A percentile compares a stretch with the other conserved stretches of the same genome.
Evolutionary conservation across 2,797 vertebrate genomes (phyloP).

Genomic region (Buceros bicornis): DNA sequence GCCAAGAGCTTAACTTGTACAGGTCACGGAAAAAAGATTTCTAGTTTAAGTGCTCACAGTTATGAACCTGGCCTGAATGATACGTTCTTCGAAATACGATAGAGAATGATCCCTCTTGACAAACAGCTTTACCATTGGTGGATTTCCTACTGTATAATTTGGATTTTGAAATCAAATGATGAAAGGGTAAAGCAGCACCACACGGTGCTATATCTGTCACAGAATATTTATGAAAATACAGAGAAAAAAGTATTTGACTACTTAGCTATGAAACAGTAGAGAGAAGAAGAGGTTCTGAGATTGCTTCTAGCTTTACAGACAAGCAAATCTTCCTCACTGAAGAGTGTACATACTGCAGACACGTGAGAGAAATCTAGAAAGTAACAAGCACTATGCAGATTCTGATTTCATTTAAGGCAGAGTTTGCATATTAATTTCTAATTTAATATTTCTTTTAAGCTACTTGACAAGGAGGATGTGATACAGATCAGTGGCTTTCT

Average conservation of each 20-base stretch:
- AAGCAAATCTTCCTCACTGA: neutral
- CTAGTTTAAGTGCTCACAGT: neutral
- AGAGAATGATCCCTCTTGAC: neutral
- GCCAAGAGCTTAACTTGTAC: neutral
- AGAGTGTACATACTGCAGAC: neutral
- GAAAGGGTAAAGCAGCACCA: neutral
- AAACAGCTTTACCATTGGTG: neutral
- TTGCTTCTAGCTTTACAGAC: neutral
- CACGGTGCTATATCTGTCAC: neutral
- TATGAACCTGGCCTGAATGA: neutral
- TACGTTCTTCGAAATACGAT: fast-evolving
- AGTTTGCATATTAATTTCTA: neutral
- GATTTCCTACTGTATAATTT: neutral
- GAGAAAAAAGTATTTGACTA: neutral
- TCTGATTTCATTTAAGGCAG: neutral
- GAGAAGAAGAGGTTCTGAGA: neutral
- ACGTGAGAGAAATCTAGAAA: neutral
- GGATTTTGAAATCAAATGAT: neutral
- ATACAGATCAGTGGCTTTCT: neutral
- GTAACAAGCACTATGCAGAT: neutral
- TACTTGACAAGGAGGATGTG: neutral
- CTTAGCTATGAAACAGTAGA: neutral
- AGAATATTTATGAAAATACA: neutral
- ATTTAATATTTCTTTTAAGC: neutral
- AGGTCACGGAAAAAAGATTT: neutral